Evolutionary conservation across 2,797 vertebrate genomes (phyloP), one percentile per base, ranked within the genome.

Genomic region (Morelia viridis): DNA sequence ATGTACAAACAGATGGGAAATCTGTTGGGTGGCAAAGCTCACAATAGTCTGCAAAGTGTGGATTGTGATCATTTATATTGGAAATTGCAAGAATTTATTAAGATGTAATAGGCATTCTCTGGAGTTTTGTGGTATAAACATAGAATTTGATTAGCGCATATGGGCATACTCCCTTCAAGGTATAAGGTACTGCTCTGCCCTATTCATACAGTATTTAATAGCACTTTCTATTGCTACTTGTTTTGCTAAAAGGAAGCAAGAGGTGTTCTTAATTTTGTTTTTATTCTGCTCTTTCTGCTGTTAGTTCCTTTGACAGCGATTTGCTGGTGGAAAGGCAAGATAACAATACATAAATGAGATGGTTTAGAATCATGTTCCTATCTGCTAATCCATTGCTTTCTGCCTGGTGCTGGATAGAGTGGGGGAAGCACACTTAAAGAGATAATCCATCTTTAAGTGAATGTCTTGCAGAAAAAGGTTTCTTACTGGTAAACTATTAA

Each of bases 391-490:
- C 19, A 2, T 88, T 90, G 93, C 93, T 95, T 89, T 93, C 0
- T 35, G 89, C 76, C 85, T 3, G 1, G 35, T 93, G 53, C 91
- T 2, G 57, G 11, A 83, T 58, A 88, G 53, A 71, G 90, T 41
- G 7, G 50, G 3, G 6, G 89, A 87, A 89, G 31, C n/a, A 88
- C 84, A 90, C 22, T 58, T 76, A 80, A 87, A 93, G 85, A 91
- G 96, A 89, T 84, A 94, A 50, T 91, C 91, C 28, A 5, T 17
- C 89, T 91, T 85, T 76, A 62, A 89, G 9, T 87, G 92, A 94
- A 58, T 5, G 0, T 91, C 94, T 13, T 65, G 41, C 89, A 8
- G 88, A 87, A 71, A 88, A 93, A 89, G 50, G 86, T 80, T 92
- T 93, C 91, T 62, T 91, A 57, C 58, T 87, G 46, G 19, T 61